A percentile compares a stretch with the other conserved stretches of the same genome.
These are phyloP conservation scores for Smittia aterrima DNA, from an alignment of 2,888 invertebrate genomes.

Conservation along the genomic window DNA sequence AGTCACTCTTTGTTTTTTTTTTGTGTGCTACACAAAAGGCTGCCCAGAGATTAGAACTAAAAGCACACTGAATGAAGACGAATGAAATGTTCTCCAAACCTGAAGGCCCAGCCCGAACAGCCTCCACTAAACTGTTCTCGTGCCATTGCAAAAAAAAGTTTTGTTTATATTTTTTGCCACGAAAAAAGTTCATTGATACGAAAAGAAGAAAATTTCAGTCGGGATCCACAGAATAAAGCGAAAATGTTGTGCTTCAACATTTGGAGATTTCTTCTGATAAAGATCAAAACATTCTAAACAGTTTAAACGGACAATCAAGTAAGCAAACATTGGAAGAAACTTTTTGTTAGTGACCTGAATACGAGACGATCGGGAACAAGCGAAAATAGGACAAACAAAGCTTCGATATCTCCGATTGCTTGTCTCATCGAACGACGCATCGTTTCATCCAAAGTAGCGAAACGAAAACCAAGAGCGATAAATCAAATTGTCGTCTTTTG, in stretches of 20 bases:
- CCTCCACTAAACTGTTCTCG: not conserved
- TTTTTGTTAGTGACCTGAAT: not conserved
- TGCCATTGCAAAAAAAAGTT: conserved; percentile 4
- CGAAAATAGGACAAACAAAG: not conserved
- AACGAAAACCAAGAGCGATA: no score
- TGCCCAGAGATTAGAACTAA: no score
- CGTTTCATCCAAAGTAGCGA: not conserved
- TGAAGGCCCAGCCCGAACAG: no score
- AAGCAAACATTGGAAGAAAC: not conserved
- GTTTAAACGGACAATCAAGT: conserved; percentile 7
- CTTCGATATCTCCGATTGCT: not conserved
- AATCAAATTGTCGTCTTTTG: no score
- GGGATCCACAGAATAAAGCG: no score
- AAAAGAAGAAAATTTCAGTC: not conserved
- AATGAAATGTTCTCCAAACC: no score
- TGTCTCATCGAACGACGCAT: no score
- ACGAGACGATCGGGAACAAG: not conserved
- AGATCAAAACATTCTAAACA: conserved; percentile 14
- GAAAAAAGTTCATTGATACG: conserved; percentile 39
- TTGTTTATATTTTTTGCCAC: conserved; percentile 13
- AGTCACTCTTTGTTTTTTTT: not conserved
- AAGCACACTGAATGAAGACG: no score
- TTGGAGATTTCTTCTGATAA: not conserved
- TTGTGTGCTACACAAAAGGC: not conserved
- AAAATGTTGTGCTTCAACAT: not conserved